A percentile compares a stretch with the other conserved stretches of the same genome.
Evolutionary conservation across 2,888 invertebrate genomes (phyloP).

Genomic region (Ischnura elegans): DNA sequence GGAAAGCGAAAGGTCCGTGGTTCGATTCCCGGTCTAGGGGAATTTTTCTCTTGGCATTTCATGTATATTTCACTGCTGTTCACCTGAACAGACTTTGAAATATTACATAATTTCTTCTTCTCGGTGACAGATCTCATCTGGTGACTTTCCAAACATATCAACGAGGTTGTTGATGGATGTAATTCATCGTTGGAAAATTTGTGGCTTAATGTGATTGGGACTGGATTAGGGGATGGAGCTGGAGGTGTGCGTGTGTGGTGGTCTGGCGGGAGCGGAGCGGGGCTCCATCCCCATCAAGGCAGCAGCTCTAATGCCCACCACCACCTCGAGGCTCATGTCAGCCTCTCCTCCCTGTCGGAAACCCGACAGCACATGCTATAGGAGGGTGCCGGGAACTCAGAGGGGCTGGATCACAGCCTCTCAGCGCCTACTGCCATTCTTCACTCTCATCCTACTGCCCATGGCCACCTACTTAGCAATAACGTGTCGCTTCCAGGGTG

Average conservation of each 20-base stretch:
- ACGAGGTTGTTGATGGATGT: not conserved
- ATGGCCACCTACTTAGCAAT: conserved; percentile 49
- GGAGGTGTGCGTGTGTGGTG: conserved; percentile 56
- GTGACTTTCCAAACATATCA: not conserved
- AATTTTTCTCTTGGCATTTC: too few relatives aligned
- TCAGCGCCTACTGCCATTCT: conserved; percentile 54
- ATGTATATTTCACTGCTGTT: too few relatives aligned
- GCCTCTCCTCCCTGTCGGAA: conserved; percentile 34
- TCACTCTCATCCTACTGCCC: conserved; percentile 34
- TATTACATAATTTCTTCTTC: conserved; percentile 1
- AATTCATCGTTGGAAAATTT: conserved; percentile 44
- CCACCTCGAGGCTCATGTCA: conserved; percentile 36
- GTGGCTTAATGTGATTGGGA: conserved; percentile 30
- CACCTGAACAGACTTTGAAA: too few relatives aligned
- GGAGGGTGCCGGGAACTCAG: conserved; percentile 34
- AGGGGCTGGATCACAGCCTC: conserved; percentile 53
- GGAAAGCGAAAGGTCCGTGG: too few relatives aligned
- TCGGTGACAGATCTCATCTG: not conserved
- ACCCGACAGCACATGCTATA: conserved; percentile 41
- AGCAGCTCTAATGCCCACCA: conserved; percentile 22
- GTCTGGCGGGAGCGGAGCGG: conserved; percentile 61
- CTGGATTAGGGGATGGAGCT: conserved; percentile 57
- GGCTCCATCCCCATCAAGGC: conserved; percentile 61
- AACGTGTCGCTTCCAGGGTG: conserved; percentile 52
- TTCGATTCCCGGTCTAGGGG: too few relatives aligned